Base-by-base conservation (phyloP, 2,888 invertebrate species). In the Ferrisia virgata region DNA sequence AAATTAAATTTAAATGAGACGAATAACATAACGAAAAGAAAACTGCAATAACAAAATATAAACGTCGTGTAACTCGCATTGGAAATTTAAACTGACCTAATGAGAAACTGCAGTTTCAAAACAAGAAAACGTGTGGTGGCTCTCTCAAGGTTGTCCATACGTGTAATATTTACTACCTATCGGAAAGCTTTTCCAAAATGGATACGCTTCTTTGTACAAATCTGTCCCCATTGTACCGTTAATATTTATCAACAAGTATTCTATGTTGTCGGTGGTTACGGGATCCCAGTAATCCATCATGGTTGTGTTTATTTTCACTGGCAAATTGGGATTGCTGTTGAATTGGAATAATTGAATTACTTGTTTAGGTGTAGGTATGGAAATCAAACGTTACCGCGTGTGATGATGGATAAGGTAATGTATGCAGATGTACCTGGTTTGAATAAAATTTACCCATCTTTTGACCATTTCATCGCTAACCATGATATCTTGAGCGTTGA, bases 161-260 rank as follows among this genome's bases (percentile, higher is more conserved):
- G 13, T 5, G 40, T 79, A 39, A 28, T 82, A 82, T 40, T 72
- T 76, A 22, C 76, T 83, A 25, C 69, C 39, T 15, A 72, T 64
- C 0, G 83, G 83, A 9, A 83, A n/a, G 33, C 47, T 76, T n/a
- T 28, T 83, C 76, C 72, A 83, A 31, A 83, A 83, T n/a, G 28
- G 39, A n/a, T 83, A 72, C 15, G 5, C 11, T 31, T 76, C 33
- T 39, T 76, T n/a, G 18, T 40, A 39, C 22, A 43, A 47, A 83
- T 76, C 72, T n/a, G 39, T 76, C 6, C 31, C 76, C 83, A 83
- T 83, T n/a, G 72, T 28, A 5, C 83, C 83, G 13, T 76, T 76
- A 6, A 76, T 25, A 8, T 83, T 76, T 11, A 83, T 83, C n/a
- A 69, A 72, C 0, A 83, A 33, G 11, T 31, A 83, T 28, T 83